Percentiles rank a stretch among this genome's conserved stretches.
These are phyloP conservation scores for Leptocoma aspasia DNA, from an alignment of 2,113 vertebrate species.

Conservation along the genomic window DNA sequence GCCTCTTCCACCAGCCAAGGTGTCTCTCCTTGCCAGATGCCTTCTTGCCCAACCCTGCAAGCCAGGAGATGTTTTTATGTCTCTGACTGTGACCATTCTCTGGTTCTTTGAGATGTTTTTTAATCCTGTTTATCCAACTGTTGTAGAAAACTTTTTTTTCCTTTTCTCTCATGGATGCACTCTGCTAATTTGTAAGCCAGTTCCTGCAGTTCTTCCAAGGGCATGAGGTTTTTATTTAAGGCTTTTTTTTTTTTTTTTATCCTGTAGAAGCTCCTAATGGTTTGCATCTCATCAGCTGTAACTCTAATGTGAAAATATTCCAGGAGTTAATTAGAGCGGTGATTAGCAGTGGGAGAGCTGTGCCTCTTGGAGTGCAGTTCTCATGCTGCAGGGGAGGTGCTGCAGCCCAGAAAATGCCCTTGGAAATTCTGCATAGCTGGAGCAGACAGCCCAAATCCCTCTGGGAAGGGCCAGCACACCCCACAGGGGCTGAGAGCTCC, in stretches of 20 bases:
- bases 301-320: background rate
- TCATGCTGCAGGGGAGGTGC: background rate
- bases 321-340: background rate
- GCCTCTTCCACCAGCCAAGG: background rate
- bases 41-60: background rate
- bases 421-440: background rate
- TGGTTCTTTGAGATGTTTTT: background rate
- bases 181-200: background rate
- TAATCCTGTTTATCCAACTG: background rate
- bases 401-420: background rate
- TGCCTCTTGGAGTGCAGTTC: background rate
- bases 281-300: background rate
- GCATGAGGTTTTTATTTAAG: background rate
- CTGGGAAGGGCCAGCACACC: background rate
- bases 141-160: background rate
- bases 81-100: background rate
- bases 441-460: background rate
- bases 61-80: background rate
- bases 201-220: background rate
- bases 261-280: background rate
- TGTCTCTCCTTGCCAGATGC: slow-evolving; percentile 1
- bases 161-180: background rate
- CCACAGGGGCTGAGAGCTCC: background rate
- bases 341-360: background rate
- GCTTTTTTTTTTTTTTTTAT: background rate